A percentile compares a stretch with the other conserved stretches of the same genome.
Evolutionary conservation across 2,888 invertebrate genomes (phyloP).

Genomic region (Ganaspis brasiliensis): DNA sequence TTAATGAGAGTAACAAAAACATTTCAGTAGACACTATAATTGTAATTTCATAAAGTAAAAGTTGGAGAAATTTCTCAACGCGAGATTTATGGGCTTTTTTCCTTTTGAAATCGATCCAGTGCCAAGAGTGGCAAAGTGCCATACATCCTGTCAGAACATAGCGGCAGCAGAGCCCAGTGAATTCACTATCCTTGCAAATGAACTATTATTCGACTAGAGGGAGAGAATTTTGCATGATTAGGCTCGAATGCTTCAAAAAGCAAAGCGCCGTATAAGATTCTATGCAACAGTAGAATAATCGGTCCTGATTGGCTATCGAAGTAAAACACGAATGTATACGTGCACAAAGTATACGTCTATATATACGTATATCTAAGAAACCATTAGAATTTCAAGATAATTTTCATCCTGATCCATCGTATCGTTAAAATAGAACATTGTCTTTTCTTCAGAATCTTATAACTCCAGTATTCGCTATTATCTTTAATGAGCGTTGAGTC

Average conservation of each 20-base stretch:
- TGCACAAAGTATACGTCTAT: background rate
- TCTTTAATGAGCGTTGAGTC: slow-evolving; percentile 35
- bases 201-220: slow-evolving; percentile 58
- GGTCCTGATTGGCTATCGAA: slow-evolving; percentile 59
- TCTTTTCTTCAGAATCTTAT: slow-evolving; percentile 21
- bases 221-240: slow-evolving; percentile 56
- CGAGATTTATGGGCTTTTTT: slow-evolving; percentile 12
- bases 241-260: slow-evolving; percentile 56
- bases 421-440: slow-evolving; percentile 27
- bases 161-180: slow-evolving; percentile 43
- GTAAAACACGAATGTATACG: slow-evolving; percentile 48
- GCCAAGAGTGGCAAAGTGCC: slow-evolving; percentile 2
- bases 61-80: slow-evolving; percentile 3
- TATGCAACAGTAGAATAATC: slow-evolving; percentile 52
- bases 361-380: background rate
- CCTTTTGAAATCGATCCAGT: slow-evolving; percentile 26
- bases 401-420: background rate
- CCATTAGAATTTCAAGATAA: slow-evolving; percentile 44
- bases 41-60: slow-evolving; percentile 31
- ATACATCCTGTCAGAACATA: slow-evolving; percentile 36
- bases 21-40: slow-evolving; percentile 5
- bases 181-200: slow-evolving; percentile 59
- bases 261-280: slow-evolving; percentile 43
- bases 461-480: slow-evolving; percentile 31
- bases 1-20: background rate